Conservation (phyloP, 2,888 invertebrate genomes). For the Coleophora deauratella region DNA sequence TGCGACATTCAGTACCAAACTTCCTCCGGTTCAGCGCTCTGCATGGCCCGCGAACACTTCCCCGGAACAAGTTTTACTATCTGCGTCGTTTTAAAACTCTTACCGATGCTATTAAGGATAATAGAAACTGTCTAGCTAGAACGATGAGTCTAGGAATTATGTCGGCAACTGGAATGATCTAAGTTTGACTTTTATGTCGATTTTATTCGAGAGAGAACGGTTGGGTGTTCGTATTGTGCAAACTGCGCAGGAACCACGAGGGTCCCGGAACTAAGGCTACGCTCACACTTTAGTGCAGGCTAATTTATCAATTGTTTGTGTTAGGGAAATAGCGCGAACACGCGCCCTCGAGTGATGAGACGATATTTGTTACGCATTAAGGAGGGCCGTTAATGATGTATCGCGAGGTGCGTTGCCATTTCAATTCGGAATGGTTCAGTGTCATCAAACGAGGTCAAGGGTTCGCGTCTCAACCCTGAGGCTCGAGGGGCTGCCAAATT, state of each 20-base stretch:
- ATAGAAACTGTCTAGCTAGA: conserved; percentile 63
- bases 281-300: too few species aligned
- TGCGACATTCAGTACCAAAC: conserved; percentile 58
- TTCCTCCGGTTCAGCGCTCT: conserved; percentile 43
- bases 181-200: conserved; percentile 59
- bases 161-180: conserved; percentile 55
- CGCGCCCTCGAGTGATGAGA: conserved; percentile 8
- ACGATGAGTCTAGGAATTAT: conserved; percentile 63
- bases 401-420: conserved; percentile 62
- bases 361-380: conserved; percentile 58
- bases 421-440: conserved; percentile 59
- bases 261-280: too few species aligned
- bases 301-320: too few species aligned
- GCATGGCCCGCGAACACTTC: conserved; percentile 57
- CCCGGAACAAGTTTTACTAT: conserved; percentile 62
- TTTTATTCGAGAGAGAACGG: conserved; percentile 26
- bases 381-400: conserved; percentile 72
- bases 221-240: conserved; percentile 22
- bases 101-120: conserved; percentile 68
- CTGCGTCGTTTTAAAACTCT: conserved; percentile 68
- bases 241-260: conserved; percentile 8
- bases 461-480: conserved; percentile 69
- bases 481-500: conserved; percentile 74
- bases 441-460: conserved; percentile 70
- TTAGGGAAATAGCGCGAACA: too few species aligned